These are phyloP conservation scores for Scaptomyza tumidula DNA, from an alignment of 2,888 invertebrate species.

Conservation along the genomic window DNA sequence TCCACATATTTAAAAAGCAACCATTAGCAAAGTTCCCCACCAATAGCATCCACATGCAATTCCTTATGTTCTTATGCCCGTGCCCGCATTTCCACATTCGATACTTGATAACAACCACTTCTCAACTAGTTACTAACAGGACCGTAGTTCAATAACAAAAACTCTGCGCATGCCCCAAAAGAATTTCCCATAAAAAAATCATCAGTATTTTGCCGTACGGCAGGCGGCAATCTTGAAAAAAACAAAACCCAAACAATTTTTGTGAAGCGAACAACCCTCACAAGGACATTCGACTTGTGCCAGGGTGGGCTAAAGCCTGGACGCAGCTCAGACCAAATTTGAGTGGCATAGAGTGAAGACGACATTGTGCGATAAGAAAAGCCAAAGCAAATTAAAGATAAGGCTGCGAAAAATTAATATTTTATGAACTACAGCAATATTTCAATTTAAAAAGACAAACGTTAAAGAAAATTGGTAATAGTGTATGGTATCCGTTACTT, in stretches of 20 bases:
- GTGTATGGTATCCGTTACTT: background rate
- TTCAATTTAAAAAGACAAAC: background rate
- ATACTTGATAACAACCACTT: constrained; percentile 25
- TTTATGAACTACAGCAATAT: background rate
- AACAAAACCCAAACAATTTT: constrained; percentile 65
- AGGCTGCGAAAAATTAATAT: constrained; percentile 13
- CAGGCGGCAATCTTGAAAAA: constrained; percentile 56
- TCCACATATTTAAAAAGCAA: constrained; percentile 2
- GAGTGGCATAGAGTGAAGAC: constrained; percentile 55
- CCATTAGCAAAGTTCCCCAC: constrained; percentile 8
- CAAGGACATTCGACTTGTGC: constrained; percentile 65
- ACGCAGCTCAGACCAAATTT: constrained; percentile 49
- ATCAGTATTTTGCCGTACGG: constrained; percentile 22
- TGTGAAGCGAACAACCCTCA: constrained; percentile 60
- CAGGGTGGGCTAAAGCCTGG: constrained; percentile 47
- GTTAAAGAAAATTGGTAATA: background rate
- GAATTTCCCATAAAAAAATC: constrained; percentile 57
- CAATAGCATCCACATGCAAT: constrained; percentile 16
- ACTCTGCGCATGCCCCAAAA: constrained; percentile 70
- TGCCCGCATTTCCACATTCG: constrained; percentile 16
- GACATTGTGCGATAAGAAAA: constrained; percentile 32
- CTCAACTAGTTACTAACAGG: background rate
- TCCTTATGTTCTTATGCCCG: background rate
- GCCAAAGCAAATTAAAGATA: constrained; percentile 25
- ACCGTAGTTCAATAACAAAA: constrained; percentile 67